Evolutionary conservation across 2,113 vertebrate species (phyloP).

Genomic region (Ivindomyrus marchei): DNA sequence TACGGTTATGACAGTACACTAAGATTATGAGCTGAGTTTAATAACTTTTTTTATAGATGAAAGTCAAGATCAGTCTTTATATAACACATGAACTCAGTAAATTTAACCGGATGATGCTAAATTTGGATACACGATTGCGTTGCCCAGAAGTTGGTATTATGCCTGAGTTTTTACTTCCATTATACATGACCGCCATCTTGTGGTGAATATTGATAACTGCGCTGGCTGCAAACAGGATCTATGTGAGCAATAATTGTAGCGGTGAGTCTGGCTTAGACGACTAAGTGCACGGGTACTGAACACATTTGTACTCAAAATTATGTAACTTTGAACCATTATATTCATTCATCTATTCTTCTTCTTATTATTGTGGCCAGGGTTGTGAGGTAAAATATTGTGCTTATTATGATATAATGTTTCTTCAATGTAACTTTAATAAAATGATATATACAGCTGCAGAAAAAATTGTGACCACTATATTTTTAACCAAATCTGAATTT

Average conservation of each 20-base stretch:
- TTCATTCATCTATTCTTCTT: background rate
- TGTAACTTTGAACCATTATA: background rate
- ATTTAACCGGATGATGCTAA: background rate
- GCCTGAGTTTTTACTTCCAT: background rate
- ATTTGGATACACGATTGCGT: background rate
- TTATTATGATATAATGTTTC: background rate
- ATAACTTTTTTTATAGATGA: background rate
- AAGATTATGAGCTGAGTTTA: constrained; percentile 2
- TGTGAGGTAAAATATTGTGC: background rate
- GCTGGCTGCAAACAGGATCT: background rate
- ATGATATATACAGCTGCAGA: background rate
- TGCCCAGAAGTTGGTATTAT: background rate
- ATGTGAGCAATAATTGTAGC: background rate
- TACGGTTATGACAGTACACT: background rate
- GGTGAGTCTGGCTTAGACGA: background rate
- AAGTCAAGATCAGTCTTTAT: background rate
- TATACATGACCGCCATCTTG: constrained; percentile 31
- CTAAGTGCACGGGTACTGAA: background rate
- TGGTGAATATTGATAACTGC: constrained; percentile 21
- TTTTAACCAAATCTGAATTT: too few species aligned
- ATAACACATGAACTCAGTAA: background rate
- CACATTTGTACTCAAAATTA: background rate
- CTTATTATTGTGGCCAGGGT: background rate
- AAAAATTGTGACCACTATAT: background rate
- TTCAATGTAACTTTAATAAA: background rate